Base-by-base conservation (phyloP, 1,140 invertebrate species). In the Drosophila eugracilis region DNA sequence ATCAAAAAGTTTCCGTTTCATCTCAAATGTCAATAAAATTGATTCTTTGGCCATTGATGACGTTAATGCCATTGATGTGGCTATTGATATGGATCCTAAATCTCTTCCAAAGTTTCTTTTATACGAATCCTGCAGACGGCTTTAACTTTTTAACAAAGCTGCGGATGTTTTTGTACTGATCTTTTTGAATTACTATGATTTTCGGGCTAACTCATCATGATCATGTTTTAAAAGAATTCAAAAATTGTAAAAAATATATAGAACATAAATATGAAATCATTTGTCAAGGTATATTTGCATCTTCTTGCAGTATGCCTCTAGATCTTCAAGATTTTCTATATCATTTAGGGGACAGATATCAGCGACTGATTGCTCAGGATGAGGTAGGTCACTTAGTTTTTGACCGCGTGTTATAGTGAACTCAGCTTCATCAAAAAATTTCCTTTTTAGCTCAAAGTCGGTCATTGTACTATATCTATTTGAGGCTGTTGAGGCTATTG, bases 1-100 rank as follows among this genome's bases (percentile, higher is more conserved):
- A 24, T 55, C 39, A 30, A 55, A 55, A 2, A 45, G 17, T 22
- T 47, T 57, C 5, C 52, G 36, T 14, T 54, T 28, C 37, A 54
- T 54, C 10, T 26, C 37, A 9, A 41, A 42, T 10, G 24, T 28
- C 4, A 54, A 10, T 3, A 12, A 10, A 4, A 26, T 1, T 19
- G 4, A 10, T n/a, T n/a, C n/a, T n/a, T n/a, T n/a, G n/a, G n/a
- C n/a, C n/a, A n/a, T n/a, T n/a, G n/a, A n/a, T n/a, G n/a, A n/a
- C n/a, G n/a, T n/a, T n/a, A n/a, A n/a, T n/a, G n/a, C n/a, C n/a
- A n/a, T n/a, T n/a, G n/a, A n/a, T n/a, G n/a, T n/a, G n/a, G n/a
- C n/a, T n/a, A n/a, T n/a, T n/a, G n/a, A n/a, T n/a, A n/a, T n/a
- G n/a, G n/a, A n/a, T n/a, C n/a, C n/a, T n/a, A n/a, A n/a, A n/a